These are phyloP conservation scores for Lepetodrilus schrolli DNA, from an alignment of 2,888 invertebrate species.

Conservation along the genomic window DNA sequence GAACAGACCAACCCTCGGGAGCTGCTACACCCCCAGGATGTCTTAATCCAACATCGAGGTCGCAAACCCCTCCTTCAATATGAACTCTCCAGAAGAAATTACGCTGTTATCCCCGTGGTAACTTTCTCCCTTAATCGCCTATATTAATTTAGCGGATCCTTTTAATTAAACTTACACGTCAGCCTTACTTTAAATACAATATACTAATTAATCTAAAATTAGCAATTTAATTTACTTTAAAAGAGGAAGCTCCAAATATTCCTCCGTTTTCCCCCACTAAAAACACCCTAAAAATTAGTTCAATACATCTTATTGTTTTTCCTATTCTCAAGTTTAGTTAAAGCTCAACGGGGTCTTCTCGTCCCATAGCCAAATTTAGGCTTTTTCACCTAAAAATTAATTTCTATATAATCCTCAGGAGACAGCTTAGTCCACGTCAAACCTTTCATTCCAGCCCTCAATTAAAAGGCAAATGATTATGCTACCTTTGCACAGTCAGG, in stretches of 20 bases:
- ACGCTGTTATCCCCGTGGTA: slow-evolving; percentile 91
- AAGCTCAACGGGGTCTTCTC: slow-evolving; percentile 88
- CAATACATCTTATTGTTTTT: too few species aligned
- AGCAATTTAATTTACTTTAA: too few species aligned
- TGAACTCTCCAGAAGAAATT: slow-evolving; percentile 85
- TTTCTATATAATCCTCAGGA: slow-evolving; percentile 77
- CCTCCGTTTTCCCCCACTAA: slow-evolving; percentile 57
- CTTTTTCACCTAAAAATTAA: slow-evolving; percentile 81
- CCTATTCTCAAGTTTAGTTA: slow-evolving; percentile 78
- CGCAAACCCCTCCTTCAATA: slow-evolving; percentile 85
- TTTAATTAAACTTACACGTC: slow-evolving; percentile 40
- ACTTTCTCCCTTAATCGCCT: slow-evolving; percentile 79
- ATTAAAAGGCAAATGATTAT: slow-evolving; percentile 78
- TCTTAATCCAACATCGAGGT: slow-evolving; percentile 93
- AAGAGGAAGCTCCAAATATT: slow-evolving; percentile 35
- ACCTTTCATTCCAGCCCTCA: slow-evolving; percentile 86
- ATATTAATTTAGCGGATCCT: too few species aligned
- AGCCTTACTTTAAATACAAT: too few species aligned
- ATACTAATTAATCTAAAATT: too few species aligned
- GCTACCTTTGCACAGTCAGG: slow-evolving; percentile 66
- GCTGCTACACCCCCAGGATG: slow-evolving; percentile 82
- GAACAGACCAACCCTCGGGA: slow-evolving; percentile 79
- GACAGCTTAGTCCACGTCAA: slow-evolving; percentile 81
- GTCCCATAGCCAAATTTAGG: slow-evolving; percentile 82
- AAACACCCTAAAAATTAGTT: too few species aligned